phyloP scores from a whole-genome alignment of 2,888 invertebrate species.

The Desoria tigrina region DNA sequence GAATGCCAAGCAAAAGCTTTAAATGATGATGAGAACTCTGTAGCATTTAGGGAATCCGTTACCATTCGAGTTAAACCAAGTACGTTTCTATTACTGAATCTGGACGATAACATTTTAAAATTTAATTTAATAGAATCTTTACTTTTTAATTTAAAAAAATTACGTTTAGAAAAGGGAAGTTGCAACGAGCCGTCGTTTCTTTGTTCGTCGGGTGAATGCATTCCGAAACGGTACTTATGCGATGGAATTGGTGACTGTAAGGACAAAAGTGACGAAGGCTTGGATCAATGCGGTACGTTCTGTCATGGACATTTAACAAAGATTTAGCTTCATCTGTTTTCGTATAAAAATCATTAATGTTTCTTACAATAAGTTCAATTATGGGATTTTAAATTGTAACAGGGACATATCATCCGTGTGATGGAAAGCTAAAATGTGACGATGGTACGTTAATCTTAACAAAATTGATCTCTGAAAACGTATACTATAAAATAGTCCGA shows the following conservation, averaged over 20 bases:
- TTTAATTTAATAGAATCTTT: background rate
- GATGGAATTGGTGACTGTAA: slow-evolving; percentile 62
- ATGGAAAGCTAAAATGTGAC: slow-evolving; percentile 56
- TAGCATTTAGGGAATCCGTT: slow-evolving; percentile 28
- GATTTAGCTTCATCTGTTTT: background rate
- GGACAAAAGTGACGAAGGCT: slow-evolving; percentile 61
- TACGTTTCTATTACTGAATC: slow-evolving; percentile 28
- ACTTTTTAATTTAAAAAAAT: background rate
- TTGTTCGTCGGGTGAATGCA: slow-evolving; percentile 58
- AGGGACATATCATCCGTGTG: slow-evolving; percentile 54
- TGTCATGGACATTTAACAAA: background rate
- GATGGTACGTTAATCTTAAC: slow-evolving; percentile 1
- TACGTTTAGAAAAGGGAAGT: slow-evolving; percentile 45
- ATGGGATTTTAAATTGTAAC: too few relatives aligned
- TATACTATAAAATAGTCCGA: too few relatives aligned
- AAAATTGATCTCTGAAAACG: too few relatives aligned
- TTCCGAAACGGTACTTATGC: slow-evolving; percentile 61
- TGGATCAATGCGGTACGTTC: slow-evolving; percentile 58
- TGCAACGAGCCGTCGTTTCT: slow-evolving; percentile 55
- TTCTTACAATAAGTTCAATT: too few relatives aligned
- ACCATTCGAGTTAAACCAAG: slow-evolving; percentile 42
- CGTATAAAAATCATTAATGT: background rate
- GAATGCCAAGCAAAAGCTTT: slow-evolving; percentile 35
- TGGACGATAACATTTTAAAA: background rate
- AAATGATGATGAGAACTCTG: slow-evolving; percentile 19